These are phyloP conservation scores for Cantharis lateralis DNA, from an alignment of 2,888 invertebrate genomes.

Conservation along the genomic window DNA sequence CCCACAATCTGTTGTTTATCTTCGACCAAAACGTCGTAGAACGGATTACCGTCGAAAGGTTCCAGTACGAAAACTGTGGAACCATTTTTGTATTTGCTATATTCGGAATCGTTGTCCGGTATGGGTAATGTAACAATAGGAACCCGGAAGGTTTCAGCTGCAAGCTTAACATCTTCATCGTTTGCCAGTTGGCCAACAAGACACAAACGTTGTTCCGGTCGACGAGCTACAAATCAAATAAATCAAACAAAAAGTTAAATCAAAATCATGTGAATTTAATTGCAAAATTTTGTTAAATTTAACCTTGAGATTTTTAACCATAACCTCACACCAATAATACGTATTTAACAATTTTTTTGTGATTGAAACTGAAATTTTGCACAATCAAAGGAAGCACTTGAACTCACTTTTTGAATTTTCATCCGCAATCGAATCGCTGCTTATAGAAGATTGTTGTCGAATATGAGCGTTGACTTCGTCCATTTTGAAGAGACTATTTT, in stretches of 20 bases:
- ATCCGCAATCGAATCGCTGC: conserved; percentile 54
- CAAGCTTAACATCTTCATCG: conserved; percentile 60
- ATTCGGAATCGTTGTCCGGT: conserved; percentile 65
- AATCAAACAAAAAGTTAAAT: conserved; percentile 9
- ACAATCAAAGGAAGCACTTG: conserved; percentile 37
- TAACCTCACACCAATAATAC: conserved; percentile 32
- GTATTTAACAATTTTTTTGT: conserved; percentile 6
- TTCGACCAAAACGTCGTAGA: conserved; percentile 71
- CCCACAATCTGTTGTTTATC: conserved; percentile 76
- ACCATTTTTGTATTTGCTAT: conserved; percentile 62
- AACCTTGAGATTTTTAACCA: conserved; percentile 33
- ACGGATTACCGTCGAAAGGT: conserved; percentile 69
- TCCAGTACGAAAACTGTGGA: conserved; percentile 75
- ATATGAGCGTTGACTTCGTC: conserved; percentile 54
- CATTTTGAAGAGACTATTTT: conserved; percentile 51
- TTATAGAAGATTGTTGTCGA: conserved; percentile 52
- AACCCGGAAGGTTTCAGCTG: conserved; percentile 66
- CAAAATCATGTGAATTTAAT: conserved; percentile 16
- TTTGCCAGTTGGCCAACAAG: conserved; percentile 63
- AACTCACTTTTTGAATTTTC: conserved; percentile 49
- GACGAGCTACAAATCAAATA: conserved; percentile 46
- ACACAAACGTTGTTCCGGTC: conserved; percentile 65
- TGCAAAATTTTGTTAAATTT: conserved; percentile 20
- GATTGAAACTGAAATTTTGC: not conserved
- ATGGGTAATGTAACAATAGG: conserved; percentile 61